A percentile compares a stretch with the other conserved stretches of the same genome.
Conservation (phyloP, 2,888 invertebrate genomes). For the Periphyllus acericola region DNA sequence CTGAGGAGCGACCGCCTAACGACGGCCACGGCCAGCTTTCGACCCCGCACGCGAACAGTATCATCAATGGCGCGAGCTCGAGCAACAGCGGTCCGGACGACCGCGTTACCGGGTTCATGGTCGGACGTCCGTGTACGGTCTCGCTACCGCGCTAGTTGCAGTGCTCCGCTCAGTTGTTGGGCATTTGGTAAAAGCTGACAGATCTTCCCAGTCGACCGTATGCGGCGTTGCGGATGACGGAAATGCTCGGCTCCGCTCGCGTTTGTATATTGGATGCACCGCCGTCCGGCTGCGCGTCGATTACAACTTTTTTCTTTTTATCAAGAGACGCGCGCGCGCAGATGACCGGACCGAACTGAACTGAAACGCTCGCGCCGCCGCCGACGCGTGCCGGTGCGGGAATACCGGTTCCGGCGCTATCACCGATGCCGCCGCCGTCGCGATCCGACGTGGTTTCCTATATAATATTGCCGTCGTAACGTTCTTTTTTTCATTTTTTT, state of each 20-base stretch:
- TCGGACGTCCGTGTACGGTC: background rate
- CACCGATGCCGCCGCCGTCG: background rate
- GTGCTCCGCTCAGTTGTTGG: too few relatives aligned
- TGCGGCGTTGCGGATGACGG: too few relatives aligned
- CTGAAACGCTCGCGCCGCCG: conserved; percentile 23
- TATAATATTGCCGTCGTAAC: too few relatives aligned
- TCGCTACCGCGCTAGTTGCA: background rate
- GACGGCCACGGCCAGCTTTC: conserved; percentile 50
- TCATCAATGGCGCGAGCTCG: background rate
- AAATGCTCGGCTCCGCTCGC: too few relatives aligned
- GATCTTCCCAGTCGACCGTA: too few relatives aligned
- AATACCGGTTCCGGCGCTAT: conserved; percentile 37
- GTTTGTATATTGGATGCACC: background rate
- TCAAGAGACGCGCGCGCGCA: background rate
- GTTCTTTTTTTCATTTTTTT: background rate
- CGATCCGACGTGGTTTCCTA: background rate
- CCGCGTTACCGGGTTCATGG: conserved; percentile 22
- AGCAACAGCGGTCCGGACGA: too few relatives aligned
- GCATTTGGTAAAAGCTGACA: background rate
- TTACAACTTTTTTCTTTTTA: too few relatives aligned
- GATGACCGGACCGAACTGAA: conserved; percentile 24
- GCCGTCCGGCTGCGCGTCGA: background rate
- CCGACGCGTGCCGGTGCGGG: conserved; percentile 3
- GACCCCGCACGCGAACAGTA: background rate
- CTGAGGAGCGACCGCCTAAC: background rate